Percentiles rank a stretch among this genome's conserved stretches.
Conservation (phyloP, 1,140 invertebrate genomes). For the Camponotus floridanus region DNA sequence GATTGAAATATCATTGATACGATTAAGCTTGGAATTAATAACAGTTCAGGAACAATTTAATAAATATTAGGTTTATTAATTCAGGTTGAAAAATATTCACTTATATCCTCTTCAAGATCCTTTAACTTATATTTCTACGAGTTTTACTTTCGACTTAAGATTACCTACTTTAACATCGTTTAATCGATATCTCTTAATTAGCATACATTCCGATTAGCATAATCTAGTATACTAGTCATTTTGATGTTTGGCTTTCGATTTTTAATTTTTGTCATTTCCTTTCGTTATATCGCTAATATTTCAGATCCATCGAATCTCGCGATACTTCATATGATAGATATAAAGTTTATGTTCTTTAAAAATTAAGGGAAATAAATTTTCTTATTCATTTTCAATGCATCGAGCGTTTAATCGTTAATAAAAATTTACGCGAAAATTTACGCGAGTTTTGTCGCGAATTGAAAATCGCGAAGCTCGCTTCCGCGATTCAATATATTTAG, state of each 20-base stretch:
- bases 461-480: neutral
- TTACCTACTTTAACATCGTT: neutral
- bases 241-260: neutral
- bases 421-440: neutral
- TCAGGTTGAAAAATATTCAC: neutral
- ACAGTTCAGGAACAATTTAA: too few species aligned
- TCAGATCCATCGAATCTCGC: neutral
- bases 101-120: neutral
- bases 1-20: neutral
- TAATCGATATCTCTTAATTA: constrained; percentile 5
- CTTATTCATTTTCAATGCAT: neutral
- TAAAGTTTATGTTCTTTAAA: neutral
- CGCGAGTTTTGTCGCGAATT: neutral
- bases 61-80: neutral
- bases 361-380: neutral
- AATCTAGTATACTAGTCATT: neutral
- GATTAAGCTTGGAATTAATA: neutral
- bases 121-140: neutral
- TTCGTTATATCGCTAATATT: neutral
- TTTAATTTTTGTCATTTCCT: neutral
- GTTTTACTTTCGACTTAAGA: neutral
- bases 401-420: neutral
- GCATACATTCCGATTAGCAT: neutral
- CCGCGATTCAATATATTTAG: constrained; percentile 9
- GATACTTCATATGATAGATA: neutral